Evolutionary conservation across 1,140 invertebrate genomes (phyloP).

Genomic region (Melitaea cinxia): DNA sequence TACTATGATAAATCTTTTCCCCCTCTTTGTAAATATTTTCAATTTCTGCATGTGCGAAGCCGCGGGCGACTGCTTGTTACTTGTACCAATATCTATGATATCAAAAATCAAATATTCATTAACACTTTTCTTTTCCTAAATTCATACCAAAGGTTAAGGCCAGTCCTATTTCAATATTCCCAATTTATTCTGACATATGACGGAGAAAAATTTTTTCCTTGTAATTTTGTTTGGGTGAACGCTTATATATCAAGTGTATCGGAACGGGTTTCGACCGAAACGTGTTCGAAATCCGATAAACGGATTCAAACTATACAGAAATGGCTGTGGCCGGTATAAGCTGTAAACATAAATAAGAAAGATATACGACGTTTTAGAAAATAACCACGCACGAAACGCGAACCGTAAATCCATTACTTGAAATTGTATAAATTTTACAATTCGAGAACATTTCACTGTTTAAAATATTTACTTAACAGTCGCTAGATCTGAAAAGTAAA

Average conservation of each 20-base stretch:
- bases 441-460: conserved; percentile 45
- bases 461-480: conserved; percentile 40
- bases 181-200: conserved; percentile 46
- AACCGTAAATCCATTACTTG: conserved; percentile 64
- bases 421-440: conserved; percentile 71
- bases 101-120: background rate
- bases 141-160: background rate
- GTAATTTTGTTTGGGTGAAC: conserved; percentile 59
- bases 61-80: no score
- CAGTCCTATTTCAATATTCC: conserved; percentile 45
- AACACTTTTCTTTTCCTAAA: background rate
- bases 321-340: conserved; percentile 65
- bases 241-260: conserved; percentile 67
- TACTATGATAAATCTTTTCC: no score
- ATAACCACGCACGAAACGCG: conserved; percentile 68
- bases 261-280: conserved; percentile 65
- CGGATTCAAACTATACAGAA: conserved; percentile 72
- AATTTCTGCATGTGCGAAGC: no score
- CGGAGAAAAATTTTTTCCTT: conserved; percentile 47
- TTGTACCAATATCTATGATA: no score
- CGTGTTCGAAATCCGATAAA: conserved; percentile 78
- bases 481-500: conserved; percentile 22
- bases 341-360: conserved; percentile 80
- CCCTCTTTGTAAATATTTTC: no score
- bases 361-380: conserved; percentile 77